Evolutionary conservation across 1,140 invertebrate genomes (phyloP).

Genomic region (Conopomorpha cramerella): DNA sequence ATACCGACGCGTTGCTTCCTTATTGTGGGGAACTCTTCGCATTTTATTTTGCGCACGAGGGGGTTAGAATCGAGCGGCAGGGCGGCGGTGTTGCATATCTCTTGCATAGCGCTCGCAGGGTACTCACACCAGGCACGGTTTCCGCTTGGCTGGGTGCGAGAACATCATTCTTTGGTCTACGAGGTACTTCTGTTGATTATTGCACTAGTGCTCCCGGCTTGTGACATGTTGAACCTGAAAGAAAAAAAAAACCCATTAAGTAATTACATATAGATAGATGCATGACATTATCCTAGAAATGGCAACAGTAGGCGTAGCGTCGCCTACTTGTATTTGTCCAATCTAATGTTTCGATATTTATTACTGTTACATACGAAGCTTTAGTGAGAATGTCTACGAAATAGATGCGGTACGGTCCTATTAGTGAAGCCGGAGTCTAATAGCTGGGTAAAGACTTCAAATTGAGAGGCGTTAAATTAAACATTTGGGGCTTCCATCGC

Average conservation of each 20-base stretch:
- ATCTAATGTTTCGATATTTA: too few relatives aligned
- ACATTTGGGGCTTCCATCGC: constrained; percentile 30
- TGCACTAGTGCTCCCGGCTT: constrained; percentile 5
- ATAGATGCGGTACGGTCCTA: too few relatives aligned
- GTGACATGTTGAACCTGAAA: constrained; percentile 26
- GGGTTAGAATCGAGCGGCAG: constrained; percentile 56
- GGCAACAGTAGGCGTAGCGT: too few relatives aligned
- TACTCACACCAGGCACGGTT: constrained; percentile 5
- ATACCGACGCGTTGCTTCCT: constrained; percentile 48
- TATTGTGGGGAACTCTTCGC: constrained; percentile 52
- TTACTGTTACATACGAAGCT: too few relatives aligned
- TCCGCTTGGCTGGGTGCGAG: constrained; percentile 29
- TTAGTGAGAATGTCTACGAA: too few relatives aligned
- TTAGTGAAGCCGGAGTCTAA: too few relatives aligned
- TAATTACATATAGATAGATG: too few relatives aligned
- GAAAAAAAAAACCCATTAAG: too few relatives aligned
- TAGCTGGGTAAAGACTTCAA: too few relatives aligned
- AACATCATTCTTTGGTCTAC: constrained; percentile 25
- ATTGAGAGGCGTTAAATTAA: constrained; percentile 43
- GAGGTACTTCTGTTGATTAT: constrained; percentile 7
- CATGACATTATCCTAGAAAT: too few relatives aligned
- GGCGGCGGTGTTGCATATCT: constrained; percentile 57
- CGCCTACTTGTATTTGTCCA: too few relatives aligned
- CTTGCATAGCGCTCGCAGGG: constrained; percentile 43
- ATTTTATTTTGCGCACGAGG: constrained; percentile 58